These are phyloP conservation scores for Spheniscus mendiculus DNA, from an alignment of 2,113 vertebrate species.

Conservation along the genomic window DNA sequence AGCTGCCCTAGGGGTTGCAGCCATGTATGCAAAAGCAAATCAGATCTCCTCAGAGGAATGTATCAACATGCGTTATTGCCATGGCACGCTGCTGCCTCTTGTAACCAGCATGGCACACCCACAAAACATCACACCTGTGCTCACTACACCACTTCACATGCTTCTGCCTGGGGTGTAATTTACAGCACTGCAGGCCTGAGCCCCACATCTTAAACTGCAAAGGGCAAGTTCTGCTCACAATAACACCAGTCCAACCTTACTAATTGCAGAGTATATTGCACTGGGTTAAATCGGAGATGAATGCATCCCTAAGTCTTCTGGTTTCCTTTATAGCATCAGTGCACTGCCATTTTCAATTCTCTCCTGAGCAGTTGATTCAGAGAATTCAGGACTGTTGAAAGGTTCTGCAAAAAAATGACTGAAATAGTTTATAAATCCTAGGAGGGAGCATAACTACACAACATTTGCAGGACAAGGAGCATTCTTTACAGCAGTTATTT, in stretches of 20 bases:
- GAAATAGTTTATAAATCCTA: conserved; percentile 58
- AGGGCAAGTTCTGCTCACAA: background rate
- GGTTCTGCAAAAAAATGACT: conserved; percentile 6
- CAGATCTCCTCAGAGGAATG: background rate
- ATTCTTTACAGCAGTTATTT: conserved; percentile 23
- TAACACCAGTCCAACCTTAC: background rate
- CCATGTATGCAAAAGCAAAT: background rate
- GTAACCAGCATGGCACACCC: background rate
- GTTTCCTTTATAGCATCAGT: background rate
- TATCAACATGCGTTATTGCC: accelerated
- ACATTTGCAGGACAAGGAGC: conserved; percentile 21
- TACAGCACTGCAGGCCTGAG: background rate
- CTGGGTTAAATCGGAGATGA: background rate
- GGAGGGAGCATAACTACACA: conserved; percentile 17
- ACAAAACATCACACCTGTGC: background rate
- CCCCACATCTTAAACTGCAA: background rate
- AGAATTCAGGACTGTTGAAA: conserved; percentile 30
- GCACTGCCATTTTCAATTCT: conserved; percentile 23
- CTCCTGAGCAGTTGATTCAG: background rate
- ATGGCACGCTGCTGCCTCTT: background rate
- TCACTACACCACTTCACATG: background rate
- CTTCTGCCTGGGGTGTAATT: background rate
- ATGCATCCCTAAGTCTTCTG: background rate
- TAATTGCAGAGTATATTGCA: background rate
- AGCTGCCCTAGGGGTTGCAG: background rate